Conservation (phyloP, 2,113 vertebrate species). For the Psittacula cyanocephala region DNA sequence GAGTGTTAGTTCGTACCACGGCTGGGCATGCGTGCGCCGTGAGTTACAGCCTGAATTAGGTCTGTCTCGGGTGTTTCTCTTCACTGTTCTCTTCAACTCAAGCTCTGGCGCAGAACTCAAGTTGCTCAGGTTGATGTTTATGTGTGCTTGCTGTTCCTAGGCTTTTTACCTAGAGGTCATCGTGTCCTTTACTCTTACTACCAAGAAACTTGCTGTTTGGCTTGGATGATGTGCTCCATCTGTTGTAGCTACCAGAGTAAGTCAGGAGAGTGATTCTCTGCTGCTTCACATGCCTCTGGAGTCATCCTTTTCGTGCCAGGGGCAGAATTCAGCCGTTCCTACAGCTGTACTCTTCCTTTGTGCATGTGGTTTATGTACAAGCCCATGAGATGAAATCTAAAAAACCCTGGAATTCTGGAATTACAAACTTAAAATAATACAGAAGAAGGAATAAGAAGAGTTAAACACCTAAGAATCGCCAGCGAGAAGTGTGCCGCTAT, state of each 20-base stretch:
- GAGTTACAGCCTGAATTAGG: slow-evolving; percentile 10
- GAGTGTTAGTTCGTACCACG: background rate
- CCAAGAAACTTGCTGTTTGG: slow-evolving; percentile 8
- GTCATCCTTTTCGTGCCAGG: background rate
- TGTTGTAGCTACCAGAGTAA: slow-evolving; percentile 38
- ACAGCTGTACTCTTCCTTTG: background rate
- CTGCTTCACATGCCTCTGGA: background rate
- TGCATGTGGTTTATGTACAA: background rate
- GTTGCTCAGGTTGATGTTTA: slow-evolving; percentile 47
- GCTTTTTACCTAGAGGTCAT: slow-evolving; percentile 63
- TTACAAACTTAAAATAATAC: background rate
- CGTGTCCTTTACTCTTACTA: slow-evolving; percentile 48
- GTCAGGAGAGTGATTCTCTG: background rate
- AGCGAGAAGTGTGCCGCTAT: background rate
- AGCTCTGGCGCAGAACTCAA: background rate
- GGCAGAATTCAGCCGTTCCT: background rate
- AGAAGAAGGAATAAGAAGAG: background rate
- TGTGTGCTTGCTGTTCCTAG: slow-evolving; percentile 52
- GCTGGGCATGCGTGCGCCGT: background rate
- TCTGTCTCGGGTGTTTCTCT: slow-evolving; percentile 21
- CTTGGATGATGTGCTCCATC: slow-evolving; percentile 24
- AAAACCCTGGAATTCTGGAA: background rate
- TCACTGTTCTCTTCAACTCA: background rate
- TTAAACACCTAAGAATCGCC: background rate
- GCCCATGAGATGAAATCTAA: background rate